Evolutionary conservation across 2,888 invertebrate species (phyloP).

Genomic region (Ecdyonurus torrentis): DNA sequence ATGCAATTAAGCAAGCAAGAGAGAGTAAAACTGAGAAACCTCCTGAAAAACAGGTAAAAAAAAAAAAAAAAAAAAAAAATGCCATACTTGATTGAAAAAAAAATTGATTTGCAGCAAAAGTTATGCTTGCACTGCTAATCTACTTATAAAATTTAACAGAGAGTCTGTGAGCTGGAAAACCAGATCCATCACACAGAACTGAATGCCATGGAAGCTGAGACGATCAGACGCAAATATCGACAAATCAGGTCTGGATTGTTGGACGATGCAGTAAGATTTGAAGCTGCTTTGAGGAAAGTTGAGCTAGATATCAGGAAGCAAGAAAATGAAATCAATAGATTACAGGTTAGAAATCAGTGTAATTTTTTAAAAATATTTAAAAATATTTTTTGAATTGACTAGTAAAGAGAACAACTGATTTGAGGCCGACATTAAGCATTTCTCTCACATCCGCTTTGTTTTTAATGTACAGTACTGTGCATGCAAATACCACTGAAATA

Average conservation of each 20-base stretch:
- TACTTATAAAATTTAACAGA: no score
- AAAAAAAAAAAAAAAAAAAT: background rate
- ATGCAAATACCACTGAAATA: no score
- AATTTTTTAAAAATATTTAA: no score
- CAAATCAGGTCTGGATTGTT: conserved; percentile 46
- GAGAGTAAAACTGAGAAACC: background rate
- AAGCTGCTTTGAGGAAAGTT: conserved; percentile 49
- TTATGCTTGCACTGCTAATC: no score
- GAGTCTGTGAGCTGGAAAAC: conserved; percentile 50
- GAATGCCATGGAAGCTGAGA: conserved; percentile 65
- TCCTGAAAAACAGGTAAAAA: conserved; percentile 1
- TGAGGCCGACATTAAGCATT: no score
- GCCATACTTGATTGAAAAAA: no score
- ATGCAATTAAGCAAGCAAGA: background rate
- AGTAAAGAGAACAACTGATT: no score
- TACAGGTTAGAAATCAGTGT: conserved; percentile 36
- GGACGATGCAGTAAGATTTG: conserved; percentile 55
- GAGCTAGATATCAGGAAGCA: conserved; percentile 50
- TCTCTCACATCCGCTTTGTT: no score
- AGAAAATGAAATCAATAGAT: conserved; percentile 51
- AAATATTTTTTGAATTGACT: no score
- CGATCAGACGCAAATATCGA: conserved; percentile 58
- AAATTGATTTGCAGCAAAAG: no score
- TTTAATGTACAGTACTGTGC: background rate
- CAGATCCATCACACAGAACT: conserved; percentile 64